Base-by-base conservation (phyloP, 2,113 vertebrate genomes). In the Pongo pygmaeus region DNA sequence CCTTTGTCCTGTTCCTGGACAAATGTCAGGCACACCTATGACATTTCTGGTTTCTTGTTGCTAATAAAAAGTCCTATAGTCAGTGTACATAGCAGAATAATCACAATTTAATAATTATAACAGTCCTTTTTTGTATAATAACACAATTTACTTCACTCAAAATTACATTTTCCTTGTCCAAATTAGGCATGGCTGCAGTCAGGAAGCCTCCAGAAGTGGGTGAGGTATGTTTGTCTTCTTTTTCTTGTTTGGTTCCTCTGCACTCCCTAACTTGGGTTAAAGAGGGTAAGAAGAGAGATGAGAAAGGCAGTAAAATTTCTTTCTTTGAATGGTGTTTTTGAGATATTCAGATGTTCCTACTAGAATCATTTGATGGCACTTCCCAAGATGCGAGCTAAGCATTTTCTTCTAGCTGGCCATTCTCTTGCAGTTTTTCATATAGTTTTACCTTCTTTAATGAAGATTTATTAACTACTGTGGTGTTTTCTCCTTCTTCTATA, bases 401-500 rank as follows among this genome's bases (percentile, higher is more conserved):
- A 74, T 52, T 77, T 95, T 80, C 74, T 89, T 90, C n/a, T 46
- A 67, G 40, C 10, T 79, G 22, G 46, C 30, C 12, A 17, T 22
- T 48, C 43, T 72, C 6, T 17, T 35, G 84, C 22, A 55, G 18
- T 52, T 85, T 93, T 94, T 48, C 50, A 67, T 30, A 10, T 30
- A 8, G 4, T 83, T 83, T 55, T n/a, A 70, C n/a, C 89, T 91
- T 83, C 74, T 94, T 92, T 89, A 70, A 70, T 61, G 14, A 57
- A 70, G 57, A 43, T 67, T 50, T 87, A 57, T 79, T 87, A 91
- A 67, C 69, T 74, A 57, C 17, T 52, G 9, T 50, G 46, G 4
- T 1, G 35, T 59, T 57, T 79, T 86, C 17, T 79, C 17, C 27
- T 86, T 57, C 46, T 35, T 89, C 85, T 89, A 1, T 30, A 50